phyloP scores from a whole-genome alignment of 2,113 vertebrate genomes.

The Geococcyx californianus region DNA sequence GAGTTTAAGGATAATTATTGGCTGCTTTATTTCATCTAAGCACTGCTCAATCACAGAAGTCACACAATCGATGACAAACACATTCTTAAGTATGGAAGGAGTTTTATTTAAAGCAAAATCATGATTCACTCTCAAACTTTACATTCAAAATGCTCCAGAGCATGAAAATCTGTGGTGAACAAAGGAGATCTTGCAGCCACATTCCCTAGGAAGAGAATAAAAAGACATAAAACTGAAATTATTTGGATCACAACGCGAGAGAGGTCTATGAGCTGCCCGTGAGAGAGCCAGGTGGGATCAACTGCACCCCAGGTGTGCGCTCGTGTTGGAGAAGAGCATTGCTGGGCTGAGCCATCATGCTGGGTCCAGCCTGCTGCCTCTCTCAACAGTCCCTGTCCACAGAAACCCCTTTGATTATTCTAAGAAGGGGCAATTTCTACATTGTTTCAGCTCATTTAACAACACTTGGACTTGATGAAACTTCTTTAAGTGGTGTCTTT shows the following conservation, averaged over 20 bases:
- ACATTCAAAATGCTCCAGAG: neutral
- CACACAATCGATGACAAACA: neutral
- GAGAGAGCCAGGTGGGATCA: neutral
- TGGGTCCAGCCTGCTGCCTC: neutral
- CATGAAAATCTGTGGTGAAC: neutral
- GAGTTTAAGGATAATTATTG: slow-evolving; percentile 18
- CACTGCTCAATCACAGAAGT: slow-evolving; percentile 4
- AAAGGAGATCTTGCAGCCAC: neutral
- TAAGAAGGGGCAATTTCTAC: neutral
- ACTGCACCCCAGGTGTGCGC: neutral
- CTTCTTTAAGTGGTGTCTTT: neutral
- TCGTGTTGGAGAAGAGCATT: accelerated
- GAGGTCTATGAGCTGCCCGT: neutral
- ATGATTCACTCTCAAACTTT: slow-evolving; percentile 40
- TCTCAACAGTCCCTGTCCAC: accelerated
- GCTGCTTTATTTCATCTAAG: neutral
- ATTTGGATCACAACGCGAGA: neutral
- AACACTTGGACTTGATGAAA: neutral
- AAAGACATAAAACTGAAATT: neutral
- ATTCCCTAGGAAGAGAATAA: neutral
- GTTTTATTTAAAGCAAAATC: slow-evolving; percentile 49
- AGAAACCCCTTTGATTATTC: neutral
- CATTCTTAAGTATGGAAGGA: neutral
- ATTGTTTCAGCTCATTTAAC: neutral
- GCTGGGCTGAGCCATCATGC: neutral